A percentile compares a stretch with the other conserved stretches of the same genome.
These are phyloP conservation scores for Notiomystis cincta DNA, from an alignment of 2,113 vertebrate species.

Conservation along the genomic window DNA sequence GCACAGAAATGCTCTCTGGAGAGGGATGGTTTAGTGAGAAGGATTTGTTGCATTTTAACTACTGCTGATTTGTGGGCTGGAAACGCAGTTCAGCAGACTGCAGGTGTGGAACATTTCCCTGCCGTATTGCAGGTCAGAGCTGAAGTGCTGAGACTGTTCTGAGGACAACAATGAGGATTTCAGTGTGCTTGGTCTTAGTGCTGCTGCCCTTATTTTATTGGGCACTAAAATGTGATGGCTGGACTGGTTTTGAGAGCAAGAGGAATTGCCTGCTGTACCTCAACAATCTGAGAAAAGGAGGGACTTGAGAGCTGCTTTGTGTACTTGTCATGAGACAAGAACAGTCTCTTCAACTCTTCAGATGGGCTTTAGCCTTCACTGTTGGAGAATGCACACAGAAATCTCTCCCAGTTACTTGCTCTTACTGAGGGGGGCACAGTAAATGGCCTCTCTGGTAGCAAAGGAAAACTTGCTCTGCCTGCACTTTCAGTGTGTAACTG, in stretches of 20 bases:
- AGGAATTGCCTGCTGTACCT: not conserved
- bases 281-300: not conserved
- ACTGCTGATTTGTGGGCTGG: not conserved
- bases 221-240: not conserved
- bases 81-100: not conserved
- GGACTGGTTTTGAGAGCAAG: not conserved
- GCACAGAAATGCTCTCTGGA: not conserved
- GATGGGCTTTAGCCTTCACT: not conserved
- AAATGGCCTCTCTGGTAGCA: not conserved
- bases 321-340: not conserved
- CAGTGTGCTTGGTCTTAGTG: not conserved
- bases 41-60: not conserved
- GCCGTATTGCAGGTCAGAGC: not conserved
- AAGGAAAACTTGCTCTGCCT: not conserved
- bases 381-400: not conserved
- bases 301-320: not conserved
- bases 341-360: not conserved
- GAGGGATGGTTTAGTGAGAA: not conserved
- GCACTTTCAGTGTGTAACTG: not conserved
- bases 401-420: not conserved
- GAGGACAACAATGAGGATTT: not conserved
- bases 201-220: not conserved
- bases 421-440: rapidly evolving
- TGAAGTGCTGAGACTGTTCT: not conserved
- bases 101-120: not conserved